These are phyloP conservation scores for Ctenochaetus hawaiiensis DNA, from an alignment of 2,797 vertebrate genomes.

Conservation along the genomic window DNA sequence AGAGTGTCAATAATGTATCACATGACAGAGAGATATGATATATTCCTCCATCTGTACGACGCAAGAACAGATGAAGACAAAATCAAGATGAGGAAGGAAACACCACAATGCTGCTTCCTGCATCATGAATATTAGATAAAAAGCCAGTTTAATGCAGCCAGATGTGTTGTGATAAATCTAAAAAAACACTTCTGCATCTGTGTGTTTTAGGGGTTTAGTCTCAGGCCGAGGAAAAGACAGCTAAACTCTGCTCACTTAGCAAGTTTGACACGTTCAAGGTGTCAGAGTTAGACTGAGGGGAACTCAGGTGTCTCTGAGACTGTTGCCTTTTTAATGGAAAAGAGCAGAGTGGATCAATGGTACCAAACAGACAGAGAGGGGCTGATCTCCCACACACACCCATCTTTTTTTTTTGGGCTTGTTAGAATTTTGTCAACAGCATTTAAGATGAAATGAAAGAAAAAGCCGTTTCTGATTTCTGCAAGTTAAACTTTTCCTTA, in stretches of 20 bases:
- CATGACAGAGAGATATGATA: no score
- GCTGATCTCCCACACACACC: not conserved
- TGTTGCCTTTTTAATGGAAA: not conserved
- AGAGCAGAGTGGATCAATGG: not conserved
- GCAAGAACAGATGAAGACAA: not conserved
- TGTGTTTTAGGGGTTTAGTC: not conserved
- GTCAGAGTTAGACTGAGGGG: not conserved
- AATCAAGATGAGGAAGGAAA: constrained; percentile 1
- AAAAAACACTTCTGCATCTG: not conserved
- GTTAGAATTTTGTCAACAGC: not conserved
- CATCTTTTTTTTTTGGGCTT: not conserved
- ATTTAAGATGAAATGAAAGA: not conserved
- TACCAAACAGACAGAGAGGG: not conserved
- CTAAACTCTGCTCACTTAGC: constrained; percentile 5
- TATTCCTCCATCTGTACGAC: no score
- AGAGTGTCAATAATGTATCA: no score
- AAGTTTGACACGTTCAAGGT: constrained; percentile 1
- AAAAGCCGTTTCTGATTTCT: not conserved
- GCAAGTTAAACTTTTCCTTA: constrained; percentile 11
- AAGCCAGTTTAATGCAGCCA: not conserved
- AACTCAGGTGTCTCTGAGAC: not conserved
- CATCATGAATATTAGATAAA: not conserved
- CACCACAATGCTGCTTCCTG: not conserved
- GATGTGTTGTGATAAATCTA: not conserved
- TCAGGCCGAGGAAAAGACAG: not conserved